Evolutionary conservation across 1,140 invertebrate species (phyloP).

Genomic region (Oscheius sp.): DNA sequence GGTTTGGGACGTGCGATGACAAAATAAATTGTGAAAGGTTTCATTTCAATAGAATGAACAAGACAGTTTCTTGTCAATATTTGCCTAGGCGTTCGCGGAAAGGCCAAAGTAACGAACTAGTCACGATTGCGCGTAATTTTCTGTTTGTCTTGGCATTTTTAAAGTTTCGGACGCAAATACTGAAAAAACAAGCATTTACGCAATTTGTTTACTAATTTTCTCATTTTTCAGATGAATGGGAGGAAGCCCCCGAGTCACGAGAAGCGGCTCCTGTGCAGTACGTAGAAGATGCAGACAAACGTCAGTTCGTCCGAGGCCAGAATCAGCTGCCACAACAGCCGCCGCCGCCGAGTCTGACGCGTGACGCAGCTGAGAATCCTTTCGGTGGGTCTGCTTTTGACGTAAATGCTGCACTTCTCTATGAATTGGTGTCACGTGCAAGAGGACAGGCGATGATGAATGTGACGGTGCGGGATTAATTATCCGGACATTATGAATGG

Average conservation of each 20-base stretch:
- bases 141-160: too few species aligned
- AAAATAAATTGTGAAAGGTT: too few species aligned
- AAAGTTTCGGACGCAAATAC: too few species aligned
- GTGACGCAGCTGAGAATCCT: constrained; percentile 9
- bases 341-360: constrained; percentile 13
- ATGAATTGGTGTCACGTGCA: background rate
- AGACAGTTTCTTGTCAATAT: too few species aligned
- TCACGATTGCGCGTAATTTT: too few species aligned
- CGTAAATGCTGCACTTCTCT: background rate
- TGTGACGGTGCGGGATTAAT: constrained; percentile 14
- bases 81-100: too few species aligned
- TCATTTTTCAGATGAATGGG: constrained; percentile 22
- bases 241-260: constrained; percentile 16
- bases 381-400: constrained; percentile 13
- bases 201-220: background rate
- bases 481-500: too few species aligned
- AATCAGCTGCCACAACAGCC: constrained; percentile 27
- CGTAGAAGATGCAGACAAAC: background rate
- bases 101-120: too few species aligned
- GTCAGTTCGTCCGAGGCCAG: constrained; percentile 2
- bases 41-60: too few species aligned
- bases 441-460: background rate
- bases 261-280: constrained; percentile 5
- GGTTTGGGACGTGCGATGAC: too few species aligned
- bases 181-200: too few species aligned